phyloP scores from a whole-genome alignment of 2,797 vertebrate genomes.

The Spinus pinus region DNA sequence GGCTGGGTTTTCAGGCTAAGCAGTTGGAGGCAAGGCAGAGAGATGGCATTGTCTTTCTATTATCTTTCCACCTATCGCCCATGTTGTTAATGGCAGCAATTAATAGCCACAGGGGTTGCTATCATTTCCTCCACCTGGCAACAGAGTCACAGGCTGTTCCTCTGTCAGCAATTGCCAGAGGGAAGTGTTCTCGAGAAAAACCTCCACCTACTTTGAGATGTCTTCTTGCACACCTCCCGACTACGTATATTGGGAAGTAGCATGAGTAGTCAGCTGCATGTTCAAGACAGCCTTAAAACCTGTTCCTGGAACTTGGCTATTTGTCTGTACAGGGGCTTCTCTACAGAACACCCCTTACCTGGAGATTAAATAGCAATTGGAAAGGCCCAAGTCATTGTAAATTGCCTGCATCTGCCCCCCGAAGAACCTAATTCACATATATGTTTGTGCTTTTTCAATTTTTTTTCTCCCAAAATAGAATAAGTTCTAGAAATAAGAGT shows the following conservation, averaged over 20 bases:
- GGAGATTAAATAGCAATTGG: not conserved
- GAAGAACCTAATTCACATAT: not conserved
- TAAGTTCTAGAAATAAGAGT: not conserved
- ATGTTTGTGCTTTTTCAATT: not conserved
- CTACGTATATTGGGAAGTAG: not conserved
- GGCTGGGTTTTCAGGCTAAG: conserved; percentile 27
- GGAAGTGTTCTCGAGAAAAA: not conserved
- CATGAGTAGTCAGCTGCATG: not conserved
- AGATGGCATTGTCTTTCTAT: not conserved
- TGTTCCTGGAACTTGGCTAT: not conserved
- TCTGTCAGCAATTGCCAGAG: conserved; percentile 13
- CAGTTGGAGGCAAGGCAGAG: not conserved
- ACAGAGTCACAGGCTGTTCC: not conserved
- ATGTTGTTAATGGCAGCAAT: not conserved
- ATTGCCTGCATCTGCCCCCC: not conserved
- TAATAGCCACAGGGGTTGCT: conserved; percentile 27
- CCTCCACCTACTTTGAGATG: not conserved
- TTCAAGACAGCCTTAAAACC: not conserved
- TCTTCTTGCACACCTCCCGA: not conserved
- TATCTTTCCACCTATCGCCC: not conserved
- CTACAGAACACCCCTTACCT: not conserved
- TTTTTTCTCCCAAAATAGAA: not conserved
- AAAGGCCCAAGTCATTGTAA: not conserved
- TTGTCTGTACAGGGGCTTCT: not conserved
- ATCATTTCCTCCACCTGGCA: not conserved